Evolutionary conservation across 1,140 invertebrate species (phyloP).

Genomic region (Neotoxoptera formosana): DNA sequence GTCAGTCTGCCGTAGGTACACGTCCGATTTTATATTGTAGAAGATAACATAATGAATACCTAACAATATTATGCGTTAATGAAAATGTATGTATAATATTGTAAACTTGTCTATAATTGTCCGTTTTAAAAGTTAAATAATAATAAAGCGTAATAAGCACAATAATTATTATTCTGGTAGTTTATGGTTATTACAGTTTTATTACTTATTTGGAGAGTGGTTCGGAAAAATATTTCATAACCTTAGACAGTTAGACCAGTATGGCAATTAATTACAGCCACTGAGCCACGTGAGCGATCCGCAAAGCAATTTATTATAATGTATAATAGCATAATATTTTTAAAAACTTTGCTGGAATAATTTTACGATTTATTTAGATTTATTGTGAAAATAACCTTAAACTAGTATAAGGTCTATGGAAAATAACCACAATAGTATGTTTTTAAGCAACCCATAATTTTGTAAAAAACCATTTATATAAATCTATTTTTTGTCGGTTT

Average conservation of each 20-base stretch:
- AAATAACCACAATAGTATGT: neutral
- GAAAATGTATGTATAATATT: no score
- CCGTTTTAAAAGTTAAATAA: neutral
- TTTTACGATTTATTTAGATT: conserved; percentile 13
- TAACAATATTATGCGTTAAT: neutral
- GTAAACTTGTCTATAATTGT: no score
- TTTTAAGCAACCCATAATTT: neutral
- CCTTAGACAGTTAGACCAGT: neutral
- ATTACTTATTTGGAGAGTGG: neutral
- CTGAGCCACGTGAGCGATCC: neutral
- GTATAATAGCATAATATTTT: neutral
- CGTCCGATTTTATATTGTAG: no score
- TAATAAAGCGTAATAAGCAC: neutral
- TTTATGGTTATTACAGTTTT: neutral
- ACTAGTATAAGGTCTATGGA: neutral
- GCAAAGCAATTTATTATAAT: neutral
- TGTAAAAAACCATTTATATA: neutral
- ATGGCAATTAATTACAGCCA: neutral
- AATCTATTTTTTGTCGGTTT: neutral
- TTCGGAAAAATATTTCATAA: neutral
- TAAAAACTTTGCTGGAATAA: neutral
- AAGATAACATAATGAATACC: no score
- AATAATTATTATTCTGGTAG: no score
- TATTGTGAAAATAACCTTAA: neutral
- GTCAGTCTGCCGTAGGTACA: no score